Evolutionary conservation across 1,140 invertebrate species (phyloP).

Genomic region (Mycetomoellerius zeteki): DNA sequence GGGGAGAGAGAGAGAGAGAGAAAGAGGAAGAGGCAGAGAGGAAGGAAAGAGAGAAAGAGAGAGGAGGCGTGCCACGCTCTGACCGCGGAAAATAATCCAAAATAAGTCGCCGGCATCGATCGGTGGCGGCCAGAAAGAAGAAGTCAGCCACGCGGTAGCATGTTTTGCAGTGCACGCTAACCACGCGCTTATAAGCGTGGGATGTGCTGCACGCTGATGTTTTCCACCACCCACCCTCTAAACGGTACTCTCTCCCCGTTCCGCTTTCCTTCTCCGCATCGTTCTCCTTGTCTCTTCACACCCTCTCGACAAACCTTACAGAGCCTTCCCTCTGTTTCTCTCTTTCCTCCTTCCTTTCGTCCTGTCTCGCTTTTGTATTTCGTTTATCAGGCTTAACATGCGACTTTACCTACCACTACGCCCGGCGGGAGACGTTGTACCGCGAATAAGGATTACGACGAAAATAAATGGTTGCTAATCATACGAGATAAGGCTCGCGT

Average conservation of each 20-base stretch:
- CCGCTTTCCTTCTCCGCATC: slow-evolving; percentile 9
- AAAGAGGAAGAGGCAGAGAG: background rate
- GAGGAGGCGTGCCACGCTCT: slow-evolving; percentile 59
- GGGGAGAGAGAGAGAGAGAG: background rate
- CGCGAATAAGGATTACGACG: slow-evolving; percentile 71
- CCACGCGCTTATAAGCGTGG: slow-evolving; percentile 51
- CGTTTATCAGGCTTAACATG: slow-evolving; percentile 83
- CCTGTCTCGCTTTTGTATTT: slow-evolving; percentile 79
- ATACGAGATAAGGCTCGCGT: slow-evolving; percentile 47
- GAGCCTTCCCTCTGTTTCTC: slow-evolving; percentile 9
- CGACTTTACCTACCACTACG: slow-evolving; percentile 77
- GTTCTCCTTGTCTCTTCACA: slow-evolving; percentile 54
- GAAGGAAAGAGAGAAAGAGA: background rate
- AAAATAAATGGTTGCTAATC: slow-evolving; percentile 56
- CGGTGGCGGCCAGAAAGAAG: slow-evolving; percentile 71
- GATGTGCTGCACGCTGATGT: slow-evolving; percentile 66
- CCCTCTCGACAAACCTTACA: slow-evolving; percentile 42
- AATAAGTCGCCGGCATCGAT: slow-evolving; percentile 82
- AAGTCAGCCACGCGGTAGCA: slow-evolving; percentile 70
- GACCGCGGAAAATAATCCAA: slow-evolving; percentile 80
- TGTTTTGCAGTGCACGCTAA: slow-evolving; percentile 69
- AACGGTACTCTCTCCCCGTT: background rate
- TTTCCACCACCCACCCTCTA: slow-evolving; percentile 47
- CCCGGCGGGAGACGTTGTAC: slow-evolving; percentile 50
- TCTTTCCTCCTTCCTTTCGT: slow-evolving; percentile 28